A percentile compares a stretch with the other conserved stretches of the same genome.
Evolutionary conservation across 2,888 invertebrate genomes (phyloP).

Genomic region (Rhingia rostrata): DNA sequence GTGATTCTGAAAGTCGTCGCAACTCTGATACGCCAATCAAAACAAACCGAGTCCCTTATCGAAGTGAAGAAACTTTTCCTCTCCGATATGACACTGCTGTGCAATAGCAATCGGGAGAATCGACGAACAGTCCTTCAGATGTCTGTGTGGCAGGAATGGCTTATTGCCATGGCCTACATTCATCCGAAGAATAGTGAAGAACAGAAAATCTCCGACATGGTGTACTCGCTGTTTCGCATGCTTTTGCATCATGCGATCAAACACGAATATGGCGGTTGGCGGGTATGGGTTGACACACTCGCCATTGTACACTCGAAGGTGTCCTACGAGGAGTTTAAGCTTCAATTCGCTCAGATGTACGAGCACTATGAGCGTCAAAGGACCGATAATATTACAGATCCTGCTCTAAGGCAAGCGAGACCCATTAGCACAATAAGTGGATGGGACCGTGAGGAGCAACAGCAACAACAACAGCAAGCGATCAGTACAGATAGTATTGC

Average conservation of each 20-base stretch:
- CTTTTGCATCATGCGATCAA: conserved; percentile 99
- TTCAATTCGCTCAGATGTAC: conserved; percentile 98
- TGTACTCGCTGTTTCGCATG: conserved; percentile 98
- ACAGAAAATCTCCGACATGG: conserved; percentile 98
- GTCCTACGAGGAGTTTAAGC: conserved; percentile 98
- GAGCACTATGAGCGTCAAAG: conserved; percentile 97
- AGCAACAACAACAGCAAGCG: conserved; percentile 77
- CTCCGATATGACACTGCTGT: conserved; percentile 98
- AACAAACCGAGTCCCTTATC: conserved; percentile 94
- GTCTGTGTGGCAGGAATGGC: conserved; percentile 99
- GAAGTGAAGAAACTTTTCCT: conserved; percentile 98
- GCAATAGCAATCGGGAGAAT: conserved; percentile 98
- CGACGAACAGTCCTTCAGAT: conserved; percentile 98
- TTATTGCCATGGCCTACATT: conserved; percentile 99
- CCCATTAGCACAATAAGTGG: conserved; percentile 98
- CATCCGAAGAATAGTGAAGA: conserved; percentile 97
- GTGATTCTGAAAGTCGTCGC: conserved; percentile 99
- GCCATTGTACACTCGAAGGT: conserved; percentile 99
- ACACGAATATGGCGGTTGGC: conserved; percentile 99
- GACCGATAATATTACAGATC: conserved; percentile 97
- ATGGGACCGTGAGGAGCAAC: conserved; percentile 89
- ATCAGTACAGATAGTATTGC: conserved; percentile 55
- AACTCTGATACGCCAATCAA: conserved; percentile 97
- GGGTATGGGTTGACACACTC: conserved; percentile 99
- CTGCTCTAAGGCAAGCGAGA: conserved; percentile 94